Evolutionary conservation across 2,888 invertebrate genomes (phyloP).

Genomic region (Drosophila percnosoma): DNA sequence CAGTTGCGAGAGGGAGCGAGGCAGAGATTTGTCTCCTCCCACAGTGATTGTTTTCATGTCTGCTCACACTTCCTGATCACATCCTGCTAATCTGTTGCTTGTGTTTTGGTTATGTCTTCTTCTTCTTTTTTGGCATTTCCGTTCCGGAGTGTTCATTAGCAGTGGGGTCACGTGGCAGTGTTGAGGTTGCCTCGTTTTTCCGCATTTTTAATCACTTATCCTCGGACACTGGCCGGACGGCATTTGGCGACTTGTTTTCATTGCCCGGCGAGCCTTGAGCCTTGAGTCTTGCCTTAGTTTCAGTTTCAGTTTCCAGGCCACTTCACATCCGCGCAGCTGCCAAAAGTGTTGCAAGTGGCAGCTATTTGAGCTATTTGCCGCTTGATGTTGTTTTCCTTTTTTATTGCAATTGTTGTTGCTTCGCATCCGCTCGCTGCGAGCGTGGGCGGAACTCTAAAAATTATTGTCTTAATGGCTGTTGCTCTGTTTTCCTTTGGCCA

Average conservation of each 20-base stretch:
- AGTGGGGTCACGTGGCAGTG: constrained; percentile 42
- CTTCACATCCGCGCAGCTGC: constrained; percentile 56
- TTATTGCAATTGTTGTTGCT: constrained; percentile 50
- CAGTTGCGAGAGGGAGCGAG: background rate
- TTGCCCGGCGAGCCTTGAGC: constrained; percentile 33
- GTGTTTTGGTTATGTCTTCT: constrained; percentile 44
- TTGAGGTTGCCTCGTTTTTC: constrained; percentile 11
- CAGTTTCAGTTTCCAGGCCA: constrained; percentile 28
- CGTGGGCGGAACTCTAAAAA: constrained; percentile 71
- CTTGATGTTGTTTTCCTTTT: constrained; percentile 46
- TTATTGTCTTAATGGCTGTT: constrained; percentile 54
- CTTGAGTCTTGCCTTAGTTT: constrained; percentile 34
- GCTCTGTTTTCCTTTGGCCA: constrained; percentile 49
- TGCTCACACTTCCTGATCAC: constrained; percentile 49
- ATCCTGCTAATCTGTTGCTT: constrained; percentile 23
- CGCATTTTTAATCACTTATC: constrained; percentile 56
- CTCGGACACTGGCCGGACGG: constrained; percentile 44
- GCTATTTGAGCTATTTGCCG: constrained; percentile 25
- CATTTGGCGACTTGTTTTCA: constrained; percentile 62
- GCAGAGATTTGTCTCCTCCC: constrained; percentile 1
- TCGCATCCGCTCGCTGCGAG: constrained; percentile 39
- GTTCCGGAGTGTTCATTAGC: constrained; percentile 55
- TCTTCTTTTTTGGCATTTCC: constrained; percentile 71
- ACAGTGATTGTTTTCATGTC: constrained; percentile 4
- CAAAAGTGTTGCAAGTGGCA: constrained; percentile 34